Conservation (phyloP, 2,113 vertebrate species). For the Grammomys surdaster region DNA sequence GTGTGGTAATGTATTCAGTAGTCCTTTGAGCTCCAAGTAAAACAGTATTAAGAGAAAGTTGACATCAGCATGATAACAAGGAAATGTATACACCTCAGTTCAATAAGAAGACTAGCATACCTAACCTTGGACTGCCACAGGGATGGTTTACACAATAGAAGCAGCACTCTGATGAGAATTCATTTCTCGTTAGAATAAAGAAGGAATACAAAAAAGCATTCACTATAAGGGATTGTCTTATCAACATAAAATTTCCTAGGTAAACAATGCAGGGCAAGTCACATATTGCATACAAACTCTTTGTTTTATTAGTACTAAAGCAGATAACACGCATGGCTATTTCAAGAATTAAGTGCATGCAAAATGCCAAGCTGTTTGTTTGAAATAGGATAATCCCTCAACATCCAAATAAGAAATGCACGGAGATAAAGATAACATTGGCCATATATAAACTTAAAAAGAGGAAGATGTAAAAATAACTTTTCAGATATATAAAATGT, state of each 20-base stretch:
- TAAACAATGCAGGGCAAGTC: not conserved
- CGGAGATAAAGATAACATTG: not conserved
- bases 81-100: not conserved
- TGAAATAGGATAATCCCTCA: constrained; percentile 41
- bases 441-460: not conserved
- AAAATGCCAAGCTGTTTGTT: constrained; percentile 18
- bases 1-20: constrained; percentile 32
- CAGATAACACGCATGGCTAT: not conserved
- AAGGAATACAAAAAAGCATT: not conserved
- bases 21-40: constrained; percentile 41
- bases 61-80: constrained; percentile 22
- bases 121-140: not conserved
- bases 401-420: not conserved
- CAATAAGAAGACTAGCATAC: constrained; percentile 38
- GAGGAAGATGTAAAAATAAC: not conserved
- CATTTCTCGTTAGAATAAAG: constrained; percentile 21
- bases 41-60: constrained; percentile 67
- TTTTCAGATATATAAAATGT: not conserved
- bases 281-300: not conserved
- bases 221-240: constrained; percentile 21
- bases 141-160: not conserved
- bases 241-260: constrained; percentile 9
- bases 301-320: not conserved
- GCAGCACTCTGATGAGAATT: constrained; percentile 8
- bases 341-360: constrained; percentile 29